Conservation (phyloP, 2,113 vertebrate genomes). For the Pao palembangensis region DNA sequence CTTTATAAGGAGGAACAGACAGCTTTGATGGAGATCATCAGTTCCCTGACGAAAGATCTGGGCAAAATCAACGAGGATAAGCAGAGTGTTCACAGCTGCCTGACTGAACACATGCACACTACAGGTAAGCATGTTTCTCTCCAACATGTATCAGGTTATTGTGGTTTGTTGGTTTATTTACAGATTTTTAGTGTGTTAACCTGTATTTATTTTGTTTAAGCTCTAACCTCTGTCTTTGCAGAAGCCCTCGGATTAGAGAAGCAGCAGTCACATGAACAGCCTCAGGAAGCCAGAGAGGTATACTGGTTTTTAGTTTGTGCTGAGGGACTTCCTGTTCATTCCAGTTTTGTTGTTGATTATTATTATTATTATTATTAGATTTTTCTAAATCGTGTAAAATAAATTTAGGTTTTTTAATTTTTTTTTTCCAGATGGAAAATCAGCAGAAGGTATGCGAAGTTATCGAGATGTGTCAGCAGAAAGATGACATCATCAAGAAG, state of each 20-base stretch:
- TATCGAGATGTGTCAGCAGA: slow-evolving; percentile 72
- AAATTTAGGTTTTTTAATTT: slow-evolving; percentile 2
- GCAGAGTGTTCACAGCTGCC: slow-evolving; percentile 71
- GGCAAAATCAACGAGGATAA: slow-evolving; percentile 82
- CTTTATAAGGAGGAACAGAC: slow-evolving; percentile 39
- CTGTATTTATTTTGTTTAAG: not conserved
- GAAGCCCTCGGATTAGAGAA: slow-evolving; percentile 51
- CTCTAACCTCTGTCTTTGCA: slow-evolving; percentile 32
- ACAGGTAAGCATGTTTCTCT: not conserved
- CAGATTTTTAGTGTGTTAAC: not conserved
- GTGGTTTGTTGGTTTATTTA: not conserved
- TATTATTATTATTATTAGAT: not conserved
- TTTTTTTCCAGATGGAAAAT: slow-evolving; percentile 46
- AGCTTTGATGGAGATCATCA: slow-evolving; percentile 74
- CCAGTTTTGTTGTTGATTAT: not conserved
- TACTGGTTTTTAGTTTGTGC: not conserved
- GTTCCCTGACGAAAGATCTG: slow-evolving; percentile 79
- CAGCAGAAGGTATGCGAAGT: slow-evolving; percentile 74
- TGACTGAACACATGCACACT: slow-evolving; percentile 37
- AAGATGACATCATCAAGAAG: slow-evolving; percentile 68
- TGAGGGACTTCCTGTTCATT: too few relatives aligned
- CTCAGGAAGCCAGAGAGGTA: slow-evolving; percentile 78
- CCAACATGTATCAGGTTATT: too few relatives aligned
- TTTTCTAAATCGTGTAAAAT: not conserved
- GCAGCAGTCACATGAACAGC: slow-evolving; percentile 69